Base-by-base conservation (phyloP, 2,888 invertebrate species). In the Synanthedon tipuliformis region DNA sequence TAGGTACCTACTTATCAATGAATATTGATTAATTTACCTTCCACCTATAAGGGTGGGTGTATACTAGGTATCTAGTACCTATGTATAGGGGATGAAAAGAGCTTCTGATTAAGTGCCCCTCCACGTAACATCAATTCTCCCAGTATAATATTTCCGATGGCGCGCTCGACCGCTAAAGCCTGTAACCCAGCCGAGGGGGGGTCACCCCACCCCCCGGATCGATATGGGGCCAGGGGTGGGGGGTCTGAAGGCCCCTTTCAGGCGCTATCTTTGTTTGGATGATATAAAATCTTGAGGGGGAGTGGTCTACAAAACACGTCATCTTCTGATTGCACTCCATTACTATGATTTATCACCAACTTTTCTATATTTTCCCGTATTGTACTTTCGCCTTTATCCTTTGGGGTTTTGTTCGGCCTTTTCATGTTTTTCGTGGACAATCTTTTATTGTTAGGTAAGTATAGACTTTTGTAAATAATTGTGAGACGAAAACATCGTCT, bases 271-370 rank as follows among this genome's bases (percentile, higher is more conserved):
- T 82, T 82, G 82, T 83, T 84, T 82, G 81, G 74, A 75, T 79
- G 75, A 81, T 78, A 81, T 76, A 79, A 79, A 81, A 80, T 81
- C 81, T 80, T 78, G 63, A 68, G 75, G 67, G 78, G 82, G 82
- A 74, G 81, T 78, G 80, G 78, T 68, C 68, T 62, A 52, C 55
- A 56, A 51, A 52, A 53, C 53, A 51, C 58, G 66, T 68, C 69
- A 67, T 68, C 67, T 65, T 60, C 57, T 61, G 68, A 71, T 68
- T 69, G 69, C 57, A 58, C 55, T 58, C 66, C 68, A 69, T 72
- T 69, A 69, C 72, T 69, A 67, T 69, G 71, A 73, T 73, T 73
- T 71, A 70, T 70, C 63, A 56, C 58, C 57, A 57, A 50, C 50
- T 53, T 52, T 8, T 57, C 57, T 61, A 58, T 62, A 61, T 65